Evolutionary conservation across 1,140 invertebrate species (phyloP).

Genomic region (Maniola jurtina): DNA sequence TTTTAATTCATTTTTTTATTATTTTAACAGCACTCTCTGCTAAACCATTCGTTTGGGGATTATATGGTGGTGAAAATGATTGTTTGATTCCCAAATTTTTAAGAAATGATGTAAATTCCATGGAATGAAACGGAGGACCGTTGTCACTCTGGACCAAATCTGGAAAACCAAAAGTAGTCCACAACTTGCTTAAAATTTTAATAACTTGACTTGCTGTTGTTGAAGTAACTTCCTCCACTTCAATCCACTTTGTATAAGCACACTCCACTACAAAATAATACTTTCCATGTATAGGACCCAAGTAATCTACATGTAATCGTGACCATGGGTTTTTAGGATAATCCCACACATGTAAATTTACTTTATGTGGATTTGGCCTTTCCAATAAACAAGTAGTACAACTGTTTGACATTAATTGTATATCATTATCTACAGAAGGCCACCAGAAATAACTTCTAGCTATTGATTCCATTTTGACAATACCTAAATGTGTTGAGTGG

Average conservation of each 20-base stretch:
- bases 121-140: background rate
- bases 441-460: too few relatives aligned
- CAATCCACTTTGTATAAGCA: conserved; percentile 1
- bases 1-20: too few relatives aligned
- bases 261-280: background rate
- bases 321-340: background rate
- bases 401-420: background rate
- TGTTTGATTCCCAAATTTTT: too few relatives aligned
- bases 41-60: background rate
- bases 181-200: background rate
- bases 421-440: background rate
- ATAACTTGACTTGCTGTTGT: background rate
- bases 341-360: background rate
- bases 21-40: conserved; percentile 8
- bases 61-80: background rate
- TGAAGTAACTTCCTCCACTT: background rate
- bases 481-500: background rate
- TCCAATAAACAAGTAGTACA: too few relatives aligned
- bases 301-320: conserved; percentile 4
- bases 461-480: background rate
- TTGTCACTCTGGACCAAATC: background rate
- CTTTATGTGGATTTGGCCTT: too few relatives aligned
- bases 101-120: background rate
- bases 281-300: background rate
- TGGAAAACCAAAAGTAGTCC: conserved; percentile 3